Conservation (phyloP, 2,113 vertebrate genomes). For the Esox niger region DNA sequence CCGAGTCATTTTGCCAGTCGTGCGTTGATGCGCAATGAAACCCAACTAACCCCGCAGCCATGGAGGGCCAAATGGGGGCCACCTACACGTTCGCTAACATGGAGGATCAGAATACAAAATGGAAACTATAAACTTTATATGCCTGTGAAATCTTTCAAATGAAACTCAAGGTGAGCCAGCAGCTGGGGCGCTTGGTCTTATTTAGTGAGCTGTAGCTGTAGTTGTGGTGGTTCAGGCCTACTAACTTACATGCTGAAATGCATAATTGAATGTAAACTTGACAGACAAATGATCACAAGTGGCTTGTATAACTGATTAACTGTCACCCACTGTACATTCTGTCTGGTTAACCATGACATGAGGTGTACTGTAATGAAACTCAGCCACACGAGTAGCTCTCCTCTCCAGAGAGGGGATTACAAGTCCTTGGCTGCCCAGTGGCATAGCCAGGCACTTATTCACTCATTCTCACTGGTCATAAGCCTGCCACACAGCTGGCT, state of each 20-base stretch:
- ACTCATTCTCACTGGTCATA: slow-evolving; percentile 18
- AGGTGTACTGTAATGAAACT: neutral
- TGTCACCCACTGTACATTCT: neutral
- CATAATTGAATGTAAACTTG: too few species aligned
- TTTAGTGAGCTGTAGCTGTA: neutral
- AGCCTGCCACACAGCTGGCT: slow-evolving; percentile 51
- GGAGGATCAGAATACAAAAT: slow-evolving; percentile 24
- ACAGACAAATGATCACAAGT: too few species aligned
- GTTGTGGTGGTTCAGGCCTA: too few species aligned
- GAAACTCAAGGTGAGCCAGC: neutral
- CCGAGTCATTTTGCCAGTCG: slow-evolving; percentile 40
- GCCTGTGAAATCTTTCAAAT: slow-evolving; percentile 22
- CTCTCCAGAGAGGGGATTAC: slow-evolving; percentile 4
- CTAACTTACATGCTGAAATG: too few species aligned
- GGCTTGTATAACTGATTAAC: neutral
- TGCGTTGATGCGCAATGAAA: slow-evolving; percentile 33
- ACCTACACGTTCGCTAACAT: slow-evolving; percentile 7
- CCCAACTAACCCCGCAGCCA: slow-evolving; percentile 32
- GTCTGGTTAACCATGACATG: neutral
- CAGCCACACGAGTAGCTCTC: neutral
- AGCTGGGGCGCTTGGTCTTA: neutral
- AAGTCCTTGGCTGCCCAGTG: slow-evolving; percentile 18
- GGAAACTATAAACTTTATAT: slow-evolving; percentile 24
- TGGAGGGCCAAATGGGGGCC: neutral
- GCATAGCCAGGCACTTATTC: slow-evolving; percentile 26